Base-by-base conservation (phyloP, 2,113 vertebrate genomes). In the Lepisosteus oculatus region DNA sequence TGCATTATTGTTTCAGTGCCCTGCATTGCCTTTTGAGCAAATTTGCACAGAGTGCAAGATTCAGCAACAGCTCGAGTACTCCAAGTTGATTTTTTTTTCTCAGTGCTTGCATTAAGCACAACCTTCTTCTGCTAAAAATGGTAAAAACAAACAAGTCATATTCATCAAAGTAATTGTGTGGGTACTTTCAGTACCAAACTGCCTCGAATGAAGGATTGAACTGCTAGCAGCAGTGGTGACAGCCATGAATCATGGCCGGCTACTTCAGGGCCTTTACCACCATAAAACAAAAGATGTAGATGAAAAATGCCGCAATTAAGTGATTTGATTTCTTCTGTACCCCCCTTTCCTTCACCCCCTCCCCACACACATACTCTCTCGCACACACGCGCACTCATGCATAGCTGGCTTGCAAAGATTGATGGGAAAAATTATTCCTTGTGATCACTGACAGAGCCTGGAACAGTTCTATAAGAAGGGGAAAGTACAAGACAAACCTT, bases 241-340 rank as follows among this genome's bases (percentile, higher is more conserved):
- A 91, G 93, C 92, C 95, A 99, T 99, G 97, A 99, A 99, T 99
- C 97, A 99, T 94, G 92, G 92, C 86, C 93, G 89, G 95, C 93
- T 92, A 95, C 95, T 94, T 89, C 93, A 90, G 93, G 93, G 94
- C 95, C 93, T 95, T 94, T 93, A 92, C 93, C 93, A 93, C 96
- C 95, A 98, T 97, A 96, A 97, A 98, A 97, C 94, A 97, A 96
- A 97, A 97, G 94, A 97, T 96, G 95, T 95, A 96, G 94, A 97
- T 98, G 95, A 98, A 98, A 98, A 98, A 99, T 98, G 95, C 94
- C 90, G 95, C 96, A 98, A 97, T 98, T 99, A 98, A 97, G 96
- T 96, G 95, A 97, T 98, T 97, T 98, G 95, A 98, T 97, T 98
- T 96, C 95, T 95, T 92, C 94, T 86, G 84, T 84, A 84, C 83